Evolutionary conservation across 2,888 invertebrate genomes (phyloP).

Genomic region (Drosophila putrida): DNA sequence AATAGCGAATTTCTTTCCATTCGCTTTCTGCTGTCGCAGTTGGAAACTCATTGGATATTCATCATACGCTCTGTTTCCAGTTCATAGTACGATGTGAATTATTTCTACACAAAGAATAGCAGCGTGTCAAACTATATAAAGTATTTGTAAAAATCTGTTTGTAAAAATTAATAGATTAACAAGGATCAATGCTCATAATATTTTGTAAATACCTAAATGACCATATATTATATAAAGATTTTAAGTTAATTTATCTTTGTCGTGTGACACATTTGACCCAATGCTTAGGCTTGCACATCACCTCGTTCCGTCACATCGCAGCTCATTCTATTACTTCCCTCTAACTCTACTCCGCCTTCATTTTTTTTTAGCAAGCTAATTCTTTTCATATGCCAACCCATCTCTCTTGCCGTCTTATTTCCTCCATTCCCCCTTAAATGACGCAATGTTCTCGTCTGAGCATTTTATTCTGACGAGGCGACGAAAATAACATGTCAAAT

Average conservation of each 20-base stretch:
- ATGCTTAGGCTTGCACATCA: constrained; percentile 7
- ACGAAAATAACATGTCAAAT: constrained; percentile 80
- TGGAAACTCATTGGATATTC: constrained; percentile 56
- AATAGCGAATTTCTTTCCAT: constrained; percentile 50
- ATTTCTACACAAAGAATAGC: neutral
- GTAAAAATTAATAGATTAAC: neutral
- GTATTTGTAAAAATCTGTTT: neutral
- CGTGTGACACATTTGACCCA: constrained; percentile 47
- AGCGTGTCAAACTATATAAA: too few species aligned
- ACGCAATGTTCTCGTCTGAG: constrained; percentile 54
- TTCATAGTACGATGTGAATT: constrained; percentile 4
- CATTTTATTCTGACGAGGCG: constrained; percentile 67
- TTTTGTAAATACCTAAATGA: constrained; percentile 5
- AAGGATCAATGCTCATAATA: constrained; percentile 4
- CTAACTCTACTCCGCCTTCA: neutral
- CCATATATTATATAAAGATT: constrained; percentile 44
- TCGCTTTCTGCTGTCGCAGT: constrained; percentile 12
- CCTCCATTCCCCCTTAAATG: constrained; percentile 28
- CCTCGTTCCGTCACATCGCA: constrained; percentile 44
- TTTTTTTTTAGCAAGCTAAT: constrained; percentile 18
- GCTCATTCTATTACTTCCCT: constrained; percentile 25
- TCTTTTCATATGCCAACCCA: constrained; percentile 58
- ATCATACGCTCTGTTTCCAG: constrained; percentile 52
- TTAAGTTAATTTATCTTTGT: constrained; percentile 43
- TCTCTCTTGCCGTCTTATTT: constrained; percentile 8